Conservation (phyloP, 2,113 vertebrate species). For the Carassius auratus region DNA sequence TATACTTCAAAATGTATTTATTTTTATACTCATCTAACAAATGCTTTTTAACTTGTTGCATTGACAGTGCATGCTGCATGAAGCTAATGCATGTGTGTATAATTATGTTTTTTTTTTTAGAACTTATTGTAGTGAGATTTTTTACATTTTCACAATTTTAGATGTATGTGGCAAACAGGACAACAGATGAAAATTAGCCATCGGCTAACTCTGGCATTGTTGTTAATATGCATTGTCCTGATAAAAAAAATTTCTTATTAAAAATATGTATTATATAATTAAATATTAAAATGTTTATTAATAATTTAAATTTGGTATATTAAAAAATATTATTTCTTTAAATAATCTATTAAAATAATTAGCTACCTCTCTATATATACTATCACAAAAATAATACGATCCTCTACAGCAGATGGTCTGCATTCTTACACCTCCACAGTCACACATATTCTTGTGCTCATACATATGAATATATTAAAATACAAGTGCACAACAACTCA, state of each 20-base stretch:
- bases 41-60: too few relatives aligned
- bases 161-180: too few relatives aligned
- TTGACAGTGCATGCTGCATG: too few relatives aligned
- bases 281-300: neutral
- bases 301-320: neutral
- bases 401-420: slow-evolving; percentile 39
- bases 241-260: neutral
- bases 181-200: too few relatives aligned
- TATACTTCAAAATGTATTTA: neutral
- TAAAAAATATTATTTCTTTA: neutral
- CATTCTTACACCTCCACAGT: slow-evolving; percentile 1
- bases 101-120: too few relatives aligned
- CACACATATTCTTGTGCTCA: slow-evolving; percentile 2
- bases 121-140: too few relatives aligned
- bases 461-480: slow-evolving; percentile 15
- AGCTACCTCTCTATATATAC: neutral
- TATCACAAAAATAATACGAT: neutral
- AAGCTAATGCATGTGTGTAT: too few relatives aligned
- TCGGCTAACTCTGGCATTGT: too few relatives aligned
- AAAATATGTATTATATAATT: neutral
- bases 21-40: too few relatives aligned
- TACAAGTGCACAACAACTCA: neutral
- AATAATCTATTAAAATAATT: neutral
- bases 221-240: too few relatives aligned
- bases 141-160: too few relatives aligned